Percentiles rank a stretch among this genome's conserved stretches.
Evolutionary conservation across 2,113 vertebrate species (phyloP).

Genomic region (Carettochelys insculpta): DNA sequence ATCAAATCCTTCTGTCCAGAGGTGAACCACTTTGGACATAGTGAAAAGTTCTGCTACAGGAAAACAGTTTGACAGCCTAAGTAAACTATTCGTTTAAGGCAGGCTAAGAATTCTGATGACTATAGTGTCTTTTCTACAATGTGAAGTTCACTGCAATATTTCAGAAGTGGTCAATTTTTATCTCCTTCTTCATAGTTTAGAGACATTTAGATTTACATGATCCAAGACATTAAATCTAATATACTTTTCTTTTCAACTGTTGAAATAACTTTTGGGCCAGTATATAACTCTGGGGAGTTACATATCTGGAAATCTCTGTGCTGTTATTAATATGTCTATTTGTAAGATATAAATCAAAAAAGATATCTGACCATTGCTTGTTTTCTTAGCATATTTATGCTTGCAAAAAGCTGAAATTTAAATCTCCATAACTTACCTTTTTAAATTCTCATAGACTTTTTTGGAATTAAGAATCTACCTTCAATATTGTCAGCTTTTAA

Average conservation of each 20-base stretch:
- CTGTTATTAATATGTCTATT: not conserved
- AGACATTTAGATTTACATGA: not conserved
- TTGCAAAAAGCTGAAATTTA: not conserved
- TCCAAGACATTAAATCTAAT: not conserved
- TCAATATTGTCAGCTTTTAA: not conserved
- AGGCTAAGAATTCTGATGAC: not conserved
- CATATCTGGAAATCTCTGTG: not conserved
- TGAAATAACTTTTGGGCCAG: not conserved
- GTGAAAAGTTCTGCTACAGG: not conserved
- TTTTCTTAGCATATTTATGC: not conserved
- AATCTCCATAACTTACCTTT: not conserved
- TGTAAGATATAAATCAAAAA: not conserved
- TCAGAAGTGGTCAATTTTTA: not conserved
- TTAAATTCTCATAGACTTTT: conserved; percentile 5
- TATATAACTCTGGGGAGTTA: not conserved
- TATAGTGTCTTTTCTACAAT: not conserved
- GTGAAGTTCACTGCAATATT: not conserved
- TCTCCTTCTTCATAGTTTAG: not conserved
- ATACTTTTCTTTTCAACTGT: not conserved
- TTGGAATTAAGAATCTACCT: not conserved
- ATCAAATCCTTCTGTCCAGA: not conserved
- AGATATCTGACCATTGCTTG: not conserved
- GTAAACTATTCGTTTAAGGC: not conserved
- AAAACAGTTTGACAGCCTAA: not conserved
- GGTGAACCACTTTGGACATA: not conserved